A percentile compares a stretch with the other conserved stretches of the same genome.
Evolutionary conservation across 2,888 invertebrate species (phyloP).

Genomic region (Labia minor): DNA sequence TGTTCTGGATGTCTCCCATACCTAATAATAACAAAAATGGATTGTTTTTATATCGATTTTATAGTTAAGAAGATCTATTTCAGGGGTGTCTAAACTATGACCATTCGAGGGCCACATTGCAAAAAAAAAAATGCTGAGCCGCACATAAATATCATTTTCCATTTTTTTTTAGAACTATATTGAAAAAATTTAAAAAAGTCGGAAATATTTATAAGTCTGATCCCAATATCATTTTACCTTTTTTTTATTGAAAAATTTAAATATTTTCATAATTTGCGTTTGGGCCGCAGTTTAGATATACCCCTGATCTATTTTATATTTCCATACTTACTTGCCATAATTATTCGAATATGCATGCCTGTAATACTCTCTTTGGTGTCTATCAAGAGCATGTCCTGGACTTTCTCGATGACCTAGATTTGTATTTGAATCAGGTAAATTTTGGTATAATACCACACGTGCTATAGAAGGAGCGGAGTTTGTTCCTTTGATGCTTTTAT

Average conservation of each 20-base stretch:
- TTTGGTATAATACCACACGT: background rate
- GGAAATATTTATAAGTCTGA: no score
- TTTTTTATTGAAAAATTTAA: no score
- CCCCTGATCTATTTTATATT: no score
- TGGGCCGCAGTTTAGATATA: no score
- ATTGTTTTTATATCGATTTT: background rate
- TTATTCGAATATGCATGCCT: background rate
- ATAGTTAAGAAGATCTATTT: background rate
- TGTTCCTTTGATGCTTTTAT: background rate
- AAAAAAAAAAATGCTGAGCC: no score
- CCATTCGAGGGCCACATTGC: no score
- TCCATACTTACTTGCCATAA: background rate
- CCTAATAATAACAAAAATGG: background rate
- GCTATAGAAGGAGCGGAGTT: background rate
- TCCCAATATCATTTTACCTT: no score
- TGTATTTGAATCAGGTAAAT: background rate
- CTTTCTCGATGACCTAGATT: background rate
- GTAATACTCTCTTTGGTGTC: background rate
- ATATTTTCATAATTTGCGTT: no score
- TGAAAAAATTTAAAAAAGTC: no score
- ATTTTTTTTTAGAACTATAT: no score
- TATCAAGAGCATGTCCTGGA: background rate
- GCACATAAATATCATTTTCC: no score
- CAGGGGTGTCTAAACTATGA: no score
- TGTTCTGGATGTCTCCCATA: background rate